Base-by-base conservation (phyloP, 2,113 vertebrate genomes). In the Sylvilagus bachmani region DNA sequence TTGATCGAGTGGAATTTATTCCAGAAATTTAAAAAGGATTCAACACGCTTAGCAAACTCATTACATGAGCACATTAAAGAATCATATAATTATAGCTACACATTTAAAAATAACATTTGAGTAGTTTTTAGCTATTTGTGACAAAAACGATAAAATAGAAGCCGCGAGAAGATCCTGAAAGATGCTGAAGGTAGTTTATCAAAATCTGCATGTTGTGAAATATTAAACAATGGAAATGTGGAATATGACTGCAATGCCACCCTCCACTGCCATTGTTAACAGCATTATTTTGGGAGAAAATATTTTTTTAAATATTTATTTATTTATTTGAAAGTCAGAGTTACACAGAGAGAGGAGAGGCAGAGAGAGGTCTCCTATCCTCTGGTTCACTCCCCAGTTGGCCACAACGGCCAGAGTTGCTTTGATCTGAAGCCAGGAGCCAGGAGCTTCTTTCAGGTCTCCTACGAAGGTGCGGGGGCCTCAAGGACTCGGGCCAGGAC, bases 81-180 rank as follows among this genome's bases (percentile, higher is more conserved):
- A 49, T 31, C 25, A 31, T 62, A 21, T 69, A 51, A 94, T 88
- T 73, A 70, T 66, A 92, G 61, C 70, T 90, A 78, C 53, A 92
- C 77, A 62, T 92, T 84, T 61, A 70, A 88, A 89, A 80, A 67
- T 64, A 73, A 44, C 8, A 33, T 51, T 81, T 36, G 36, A 88
- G 38, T 38, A 62, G 81, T 31, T 84, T 78, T 70, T 83, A 96
- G 84, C 17, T 79, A 70, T 66, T 92, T 73, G 27, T 95, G 44
- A 49, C 24, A 81, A 81, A 75, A 79, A 29, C 29, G 21, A 69
- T 80, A 70, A 89, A 84, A 73, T 49, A 83, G 12, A 16, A 64
- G 36, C 78, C 73, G 25, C 64, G 84, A 53, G 31, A 79, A 86
- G 21, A 38, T 51, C 31, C 31, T 70, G 27, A 71, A 67, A 80